Evolutionary conservation across 2,888 invertebrate species (phyloP), one percentile per base, ranked within the genome.

Genomic region (Cataglyphis rosenhaueri): DNA sequence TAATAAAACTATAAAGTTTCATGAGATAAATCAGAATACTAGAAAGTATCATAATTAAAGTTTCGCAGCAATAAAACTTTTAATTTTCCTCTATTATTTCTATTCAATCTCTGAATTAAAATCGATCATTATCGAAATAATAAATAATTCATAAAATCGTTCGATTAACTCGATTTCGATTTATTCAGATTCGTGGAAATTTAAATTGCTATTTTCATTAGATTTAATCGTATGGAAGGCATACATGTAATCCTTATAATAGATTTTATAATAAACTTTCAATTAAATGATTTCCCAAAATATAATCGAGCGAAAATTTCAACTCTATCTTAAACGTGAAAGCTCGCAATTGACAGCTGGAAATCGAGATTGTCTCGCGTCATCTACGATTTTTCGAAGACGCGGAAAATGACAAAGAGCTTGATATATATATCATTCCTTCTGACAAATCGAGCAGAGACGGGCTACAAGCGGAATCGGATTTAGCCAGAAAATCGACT

Each of bases 401-500:
- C n/a, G n/a, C n/a, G 0, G 12, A 38, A 38, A 25, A 15, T 3
- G 21, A 38, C 1, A 18, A 52, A 38, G 4, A 35, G n/a, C 10
- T 52, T 41, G n/a, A n/a, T 52, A 3, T n/a, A 52, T 48, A 48
- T 71, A 55, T 61, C 73, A 74, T 62, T 66, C 25, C 25, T 65
- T 59, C 52, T 65, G 62, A 76, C 61, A 82, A 75, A 66, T 75
- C 66, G 25, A 15, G 25, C 12, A 3, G 48, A 25, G 32, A 66
- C 21, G 73, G 62, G 64, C 81, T 44, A 81, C 75, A 82, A 44
- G 62, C 15, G 61, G 44, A 74, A 74, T 74, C 81, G 74, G 74
- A 74, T 82, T 82, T 59, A 61, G 61, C 25, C 57, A 59, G 75
- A 75, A 82, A 75, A 76, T 82, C 82, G 68, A 82, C 76, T 82